Conservation (phyloP, 2,797 vertebrate genomes). For the Serranus cabrilla region DNA sequence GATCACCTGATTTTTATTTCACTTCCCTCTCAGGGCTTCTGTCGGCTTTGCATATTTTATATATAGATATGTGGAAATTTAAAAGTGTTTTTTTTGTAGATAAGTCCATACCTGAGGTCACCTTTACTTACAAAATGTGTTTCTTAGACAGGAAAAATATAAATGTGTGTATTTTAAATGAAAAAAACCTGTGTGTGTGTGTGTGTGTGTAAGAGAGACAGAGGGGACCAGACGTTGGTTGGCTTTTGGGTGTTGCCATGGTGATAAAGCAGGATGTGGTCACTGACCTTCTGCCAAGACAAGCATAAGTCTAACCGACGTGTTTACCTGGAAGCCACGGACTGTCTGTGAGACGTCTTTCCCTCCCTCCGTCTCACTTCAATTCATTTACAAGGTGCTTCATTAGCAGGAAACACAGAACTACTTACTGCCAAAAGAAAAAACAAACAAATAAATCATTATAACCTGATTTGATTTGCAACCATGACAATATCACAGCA, state of each 20-base stretch:
- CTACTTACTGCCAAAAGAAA: conserved; percentile 2
- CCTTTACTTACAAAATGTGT: background rate
- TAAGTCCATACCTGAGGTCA: background rate
- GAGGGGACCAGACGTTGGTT: conserved; percentile 32
- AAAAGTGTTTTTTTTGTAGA: background rate
- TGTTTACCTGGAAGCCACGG: conserved; percentile 83
- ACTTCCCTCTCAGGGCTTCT: too few species aligned
- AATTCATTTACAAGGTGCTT: conserved; percentile 10
- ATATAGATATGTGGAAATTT: too few species aligned
- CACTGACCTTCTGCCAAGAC: conserved; percentile 76
- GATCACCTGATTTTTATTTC: too few species aligned
- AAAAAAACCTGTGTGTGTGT: conserved; percentile 17
- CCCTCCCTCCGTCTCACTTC: background rate
- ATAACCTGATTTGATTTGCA: conserved; percentile 42
- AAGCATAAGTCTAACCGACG: conserved; percentile 51
- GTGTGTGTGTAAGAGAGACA: background rate
- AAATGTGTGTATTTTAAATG: background rate
- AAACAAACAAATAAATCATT: conserved; percentile 26
- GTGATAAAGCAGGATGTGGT: conserved; percentile 90
- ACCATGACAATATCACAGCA: conserved; percentile 20
- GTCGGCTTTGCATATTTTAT: background rate
- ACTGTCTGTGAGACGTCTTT: conserved; percentile 39
- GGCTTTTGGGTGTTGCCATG: conserved; percentile 80
- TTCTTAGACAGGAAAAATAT: background rate
- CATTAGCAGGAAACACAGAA: conserved; percentile 32